Evolutionary conservation across 1,140 invertebrate species (phyloP).

Genomic region (Drosophila sturtevanti): DNA sequence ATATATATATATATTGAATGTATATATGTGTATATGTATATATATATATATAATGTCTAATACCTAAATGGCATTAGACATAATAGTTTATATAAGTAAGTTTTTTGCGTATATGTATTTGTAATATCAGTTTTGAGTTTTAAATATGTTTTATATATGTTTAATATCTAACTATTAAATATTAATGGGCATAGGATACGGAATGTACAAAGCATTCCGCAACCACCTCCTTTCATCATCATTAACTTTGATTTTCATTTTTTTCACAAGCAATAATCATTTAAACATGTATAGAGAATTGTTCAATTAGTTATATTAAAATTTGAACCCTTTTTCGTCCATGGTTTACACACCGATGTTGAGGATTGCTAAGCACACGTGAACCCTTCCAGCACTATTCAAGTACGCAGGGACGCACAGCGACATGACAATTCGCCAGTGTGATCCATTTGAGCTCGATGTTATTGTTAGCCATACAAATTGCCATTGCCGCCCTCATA

Average conservation of each 20-base stretch:
- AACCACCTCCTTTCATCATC: slow-evolving; percentile 7
- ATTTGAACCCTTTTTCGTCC: not conserved
- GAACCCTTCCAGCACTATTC: slow-evolving; percentile 23
- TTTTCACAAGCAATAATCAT: slow-evolving; percentile 66
- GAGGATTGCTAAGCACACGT: slow-evolving; percentile 11
- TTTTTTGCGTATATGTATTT: slow-evolving; percentile 15
- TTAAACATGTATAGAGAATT: slow-evolving; percentile 52
- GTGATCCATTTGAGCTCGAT: not conserved
- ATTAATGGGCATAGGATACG: not conserved
- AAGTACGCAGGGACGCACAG: not conserved
- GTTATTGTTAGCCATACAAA: slow-evolving; percentile 30
- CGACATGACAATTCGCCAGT: not conserved
- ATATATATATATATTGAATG: slow-evolving; percentile 26
- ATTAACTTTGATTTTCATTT: slow-evolving; percentile 9
- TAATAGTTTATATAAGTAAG: not conserved
- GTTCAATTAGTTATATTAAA: slow-evolving; percentile 22
- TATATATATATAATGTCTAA: slow-evolving; percentile 29
- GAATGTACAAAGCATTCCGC: not conserved
- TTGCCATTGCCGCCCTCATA: slow-evolving; percentile 19
- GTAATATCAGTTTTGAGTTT: not conserved
- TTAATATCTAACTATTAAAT: slow-evolving; percentile 9
- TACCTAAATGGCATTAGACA: not conserved
- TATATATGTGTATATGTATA: slow-evolving; percentile 23
- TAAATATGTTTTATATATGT: not conserved
- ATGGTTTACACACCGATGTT: not conserved